Evolutionary conservation across 2,797 vertebrate species (phyloP).

Genomic region (Adelosebastes latens): DNA sequence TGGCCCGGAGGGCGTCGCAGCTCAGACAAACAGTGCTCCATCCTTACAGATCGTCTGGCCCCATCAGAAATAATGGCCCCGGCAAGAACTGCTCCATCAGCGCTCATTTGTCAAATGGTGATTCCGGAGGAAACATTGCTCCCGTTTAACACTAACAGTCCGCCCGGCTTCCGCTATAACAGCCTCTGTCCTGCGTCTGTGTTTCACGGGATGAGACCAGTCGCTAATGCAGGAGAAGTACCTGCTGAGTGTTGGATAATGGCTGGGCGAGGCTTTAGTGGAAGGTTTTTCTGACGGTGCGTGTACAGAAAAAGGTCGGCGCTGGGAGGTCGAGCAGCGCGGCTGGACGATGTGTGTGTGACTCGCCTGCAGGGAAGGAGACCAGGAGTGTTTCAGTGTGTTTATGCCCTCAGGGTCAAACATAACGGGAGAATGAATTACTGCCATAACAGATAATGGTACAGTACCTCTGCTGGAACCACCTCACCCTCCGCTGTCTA

Average conservation of each 20-base stretch:
- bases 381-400: constrained; percentile 20
- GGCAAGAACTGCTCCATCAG: constrained; percentile 62
- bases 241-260: constrained; percentile 62
- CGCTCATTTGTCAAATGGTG: constrained; percentile 57
- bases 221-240: constrained; percentile 60
- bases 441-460: constrained; percentile 4
- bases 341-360: constrained; percentile 4
- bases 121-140: constrained; percentile 61
- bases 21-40: constrained; percentile 49
- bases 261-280: constrained; percentile 22
- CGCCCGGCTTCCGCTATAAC: constrained; percentile 49
- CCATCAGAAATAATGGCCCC: constrained; percentile 63
- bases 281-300: constrained; percentile 13
- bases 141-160: constrained; percentile 69
- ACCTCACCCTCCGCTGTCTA: neutral
- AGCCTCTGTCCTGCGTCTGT: constrained; percentile 51
- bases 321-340: constrained; percentile 1
- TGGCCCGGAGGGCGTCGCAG: constrained; percentile 21
- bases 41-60: constrained; percentile 45
- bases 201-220: constrained; percentile 43
- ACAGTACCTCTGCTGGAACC: constrained; percentile 1
- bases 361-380: constrained; percentile 6
- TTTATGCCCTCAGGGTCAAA: constrained; percentile 22
- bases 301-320: constrained; percentile 25
- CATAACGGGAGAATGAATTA: constrained; percentile 33